Base-by-base conservation (phyloP, 2,888 invertebrate genomes). In the Sinhomidia bicolor region DNA sequence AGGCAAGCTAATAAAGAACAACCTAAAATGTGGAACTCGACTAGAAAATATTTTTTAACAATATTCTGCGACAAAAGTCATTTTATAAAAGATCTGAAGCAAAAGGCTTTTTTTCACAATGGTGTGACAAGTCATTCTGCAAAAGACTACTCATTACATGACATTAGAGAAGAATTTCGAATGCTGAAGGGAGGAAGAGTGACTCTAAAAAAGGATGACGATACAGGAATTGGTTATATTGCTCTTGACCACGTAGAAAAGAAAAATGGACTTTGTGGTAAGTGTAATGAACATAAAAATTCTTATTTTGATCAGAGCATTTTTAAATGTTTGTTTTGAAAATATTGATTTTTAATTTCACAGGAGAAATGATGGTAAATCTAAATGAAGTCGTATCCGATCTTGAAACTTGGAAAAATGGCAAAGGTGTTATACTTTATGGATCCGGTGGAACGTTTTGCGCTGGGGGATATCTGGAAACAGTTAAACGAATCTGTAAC, bases 321-420 rank as follows among this genome's bases (percentile, higher is more conserved):
- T n/a, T n/a, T n/a, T n/a, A n/a, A n/a, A n/a, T n/a, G n/a, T n/a
- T n/a, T n/a, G n/a, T n/a, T n/a, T n/a, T n/a, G n/a, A n/a, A n/a
- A n/a, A n/a, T n/a, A n/a, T n/a, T n/a, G n/a, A n/a, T n/a, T n/a
- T 65, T 47, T n/a, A 41, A 10, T 47, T 51, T 92, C 93, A 9
- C 90, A 95, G 95, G 94, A 6, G 93, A 92, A 68, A 95, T 95
- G 95, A 95, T 95, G 94, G 93, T 93, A 9, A 94, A 95, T 54
- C 92, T 95, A n/a, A 92, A 93, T 41, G 93, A 94, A 51, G 93
- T 93, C 32, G 93, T 94, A 0, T 87, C 90, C 5, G 92, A 93
- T n/a, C 92, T 95, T 36, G 94, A 94, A 91, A 89, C 92, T 0
- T 95, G 95, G 95, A 85, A 92, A 3, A 82, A 89, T 92, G 93